A percentile compares a stretch with the other conserved stretches of the same genome.
phyloP scores from a whole-genome alignment of 2,113 vertebrate species.

The Pteropus alecto region DNA sequence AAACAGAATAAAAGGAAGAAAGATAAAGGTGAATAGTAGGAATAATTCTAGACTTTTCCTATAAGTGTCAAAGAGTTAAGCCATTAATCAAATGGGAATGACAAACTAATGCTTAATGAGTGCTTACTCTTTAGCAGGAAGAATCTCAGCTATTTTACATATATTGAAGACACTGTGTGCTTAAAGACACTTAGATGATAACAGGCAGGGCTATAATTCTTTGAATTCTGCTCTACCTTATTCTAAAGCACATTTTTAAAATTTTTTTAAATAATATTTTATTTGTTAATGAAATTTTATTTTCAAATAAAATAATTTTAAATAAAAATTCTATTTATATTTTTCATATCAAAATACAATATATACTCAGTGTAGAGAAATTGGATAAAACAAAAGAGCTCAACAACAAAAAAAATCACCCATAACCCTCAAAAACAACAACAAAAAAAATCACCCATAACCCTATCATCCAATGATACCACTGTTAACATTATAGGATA shows the following conservation, averaged over 20 bases:
- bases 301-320: too few species aligned
- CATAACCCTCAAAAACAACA: neutral
- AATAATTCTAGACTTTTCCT: neutral
- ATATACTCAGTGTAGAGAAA: neutral
- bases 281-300: too few species aligned
- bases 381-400: neutral
- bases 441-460: neutral
- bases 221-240: neutral
- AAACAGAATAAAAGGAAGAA: neutral
- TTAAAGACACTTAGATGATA: neutral
- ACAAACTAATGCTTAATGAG: neutral
- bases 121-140: neutral
- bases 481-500: neutral
- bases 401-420: neutral
- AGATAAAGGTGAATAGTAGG: neutral
- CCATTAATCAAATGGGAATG: constrained; percentile 1
- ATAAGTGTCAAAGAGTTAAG: neutral
- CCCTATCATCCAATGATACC: neutral
- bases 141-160: neutral
- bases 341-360: neutral
- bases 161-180: neutral
- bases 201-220: neutral
- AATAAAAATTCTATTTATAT: neutral
- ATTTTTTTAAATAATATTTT: too few species aligned
- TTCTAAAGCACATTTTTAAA: neutral